Evolutionary conservation across 2,113 vertebrate genomes (phyloP), one percentile per base, ranked within the genome.

Genomic region (Trematomus loennbergii): DNA sequence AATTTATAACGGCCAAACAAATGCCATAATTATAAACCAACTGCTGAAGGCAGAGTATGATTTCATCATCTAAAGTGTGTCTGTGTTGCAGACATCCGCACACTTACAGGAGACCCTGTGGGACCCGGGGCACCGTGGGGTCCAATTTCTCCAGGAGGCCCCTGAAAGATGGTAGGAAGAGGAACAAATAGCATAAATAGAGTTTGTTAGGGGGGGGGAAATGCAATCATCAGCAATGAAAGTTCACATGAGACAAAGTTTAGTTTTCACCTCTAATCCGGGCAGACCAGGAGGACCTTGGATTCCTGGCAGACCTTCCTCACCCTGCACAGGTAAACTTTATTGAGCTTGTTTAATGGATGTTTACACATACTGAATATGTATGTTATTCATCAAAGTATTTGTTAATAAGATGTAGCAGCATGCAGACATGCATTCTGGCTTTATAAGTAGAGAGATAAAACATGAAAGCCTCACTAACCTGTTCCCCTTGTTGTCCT

Each of bases 401-500:
- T 54, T 54, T 1, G 13, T 65, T 1, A 46, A 43, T 10, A 43
- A 62, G 29, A 10, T 55, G 25, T 20, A 60, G 9, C 25, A 43
- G 17, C 25, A 20, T 59, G 15, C 11, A 52, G n/a, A 53, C 46
- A 65, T 55, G 17, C 4, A 16, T 2, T 12, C 29, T 13, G 4
- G n/a, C 36, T 63, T 53, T 22, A 10, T 46, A 10, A 46, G 3
- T 43, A 40, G 48, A 50, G 49, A 2, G 3, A 10, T 49, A 20
- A n/a, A 55, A 40, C 15, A 45, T 12, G 8, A 57, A 46, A 53
- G 33, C 0, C 12, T 50, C 25, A 50, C 48, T 81, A 73, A 97
- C 97, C 95, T 94, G 91, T 53, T 17, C 87, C 52, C 96, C 97
- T 3, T 48, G 60, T 76, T 89, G 77, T 3, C 96, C 96, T 84